Base-by-base conservation (phyloP, 2,797 vertebrate species). In the Lacerta bilineata region DNA sequence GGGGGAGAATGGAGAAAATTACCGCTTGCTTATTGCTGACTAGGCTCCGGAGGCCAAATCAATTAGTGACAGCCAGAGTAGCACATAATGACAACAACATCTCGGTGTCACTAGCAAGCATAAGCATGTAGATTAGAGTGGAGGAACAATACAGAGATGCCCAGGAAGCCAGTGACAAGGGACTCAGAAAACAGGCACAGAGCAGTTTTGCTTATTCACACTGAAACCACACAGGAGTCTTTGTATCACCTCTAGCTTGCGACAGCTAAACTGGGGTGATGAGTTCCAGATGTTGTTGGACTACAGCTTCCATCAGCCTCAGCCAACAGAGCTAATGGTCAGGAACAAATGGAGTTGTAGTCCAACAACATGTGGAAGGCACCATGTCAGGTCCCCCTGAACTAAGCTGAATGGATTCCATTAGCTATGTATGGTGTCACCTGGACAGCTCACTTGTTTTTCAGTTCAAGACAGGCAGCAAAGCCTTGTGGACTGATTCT, bases 1-100 rank as follows among this genome's bases (percentile, higher is more conserved):
- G 81, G 41, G 75, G 80, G 85, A 86, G 87, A 89, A 82, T 86
- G 83, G 84, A 59, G 80, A 86, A 89, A 92, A 94, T 90, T 88
- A 64, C 9, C 20, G 27, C 78, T 89, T 91, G 89, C 69, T 92
- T 81, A 9, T 75, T 78, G 33, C 72, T 86, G 80, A 89, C 50
- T 85, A 68, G 68, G 29, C 61, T 64, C 27, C 86, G 46, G 87
- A 13, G 82, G 46, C 69, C 83, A 68, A 71, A 85, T 90, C 81
- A 88, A 69, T 94, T 92, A 91, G 66, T 68, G 41, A 78, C 83
- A 80, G 71, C 43, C n/a, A 81, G 36, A 81, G n/a, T 66, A 64
- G 41, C 17, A 76, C 18, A 88, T 85, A 88, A 11, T 90, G 87
- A 83, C 17, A 61, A 71, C 13, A 33, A 88, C 87, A 69, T 87